Percentiles rank a stretch among this genome's conserved stretches.
These are phyloP conservation scores for Epinephelus fuscoguttatus DNA, from an alignment of 2,113 vertebrate species.

Conservation along the genomic window DNA sequence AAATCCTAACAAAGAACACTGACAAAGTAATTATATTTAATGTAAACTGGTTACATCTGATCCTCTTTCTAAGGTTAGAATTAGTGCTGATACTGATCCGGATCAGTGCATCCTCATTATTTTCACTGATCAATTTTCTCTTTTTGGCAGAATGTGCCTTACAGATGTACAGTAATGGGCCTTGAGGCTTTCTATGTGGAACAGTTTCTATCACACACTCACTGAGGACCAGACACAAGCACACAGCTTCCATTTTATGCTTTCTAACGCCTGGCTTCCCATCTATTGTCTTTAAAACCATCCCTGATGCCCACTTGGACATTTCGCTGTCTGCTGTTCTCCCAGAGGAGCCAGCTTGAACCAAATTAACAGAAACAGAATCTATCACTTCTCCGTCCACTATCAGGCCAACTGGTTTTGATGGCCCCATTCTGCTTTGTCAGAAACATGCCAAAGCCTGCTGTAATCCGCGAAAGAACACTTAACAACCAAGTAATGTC, in stretches of 20 bases:
- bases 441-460: constrained; percentile 65
- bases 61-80: background rate
- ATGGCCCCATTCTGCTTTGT: constrained; percentile 74
- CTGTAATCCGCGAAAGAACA: constrained; percentile 73
- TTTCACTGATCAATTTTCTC: constrained; percentile 16
- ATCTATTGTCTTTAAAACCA: constrained; percentile 71
- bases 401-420: constrained; percentile 68
- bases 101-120: constrained; percentile 14
- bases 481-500: constrained; percentile 74
- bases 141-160: constrained; percentile 27
- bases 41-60: background rate
- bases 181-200: constrained; percentile 34
- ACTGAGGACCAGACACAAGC: constrained; percentile 35
- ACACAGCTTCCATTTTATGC: constrained; percentile 36
- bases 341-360: constrained; percentile 66
- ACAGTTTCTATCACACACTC: constrained; percentile 39
- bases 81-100: background rate
- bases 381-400: constrained; percentile 51
- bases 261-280: constrained; percentile 47
- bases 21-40: background rate
- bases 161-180: constrained; percentile 44
- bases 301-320: constrained; percentile 66
- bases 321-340: constrained; percentile 61
- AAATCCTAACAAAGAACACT: no score
- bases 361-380: constrained; percentile 68